Percentiles rank a stretch among this genome's conserved stretches.
Evolutionary conservation across 30 jellyfish, hydroid and myxozoan species (phyloP).

Genomic region (Cassiopea xamachana): DNA sequence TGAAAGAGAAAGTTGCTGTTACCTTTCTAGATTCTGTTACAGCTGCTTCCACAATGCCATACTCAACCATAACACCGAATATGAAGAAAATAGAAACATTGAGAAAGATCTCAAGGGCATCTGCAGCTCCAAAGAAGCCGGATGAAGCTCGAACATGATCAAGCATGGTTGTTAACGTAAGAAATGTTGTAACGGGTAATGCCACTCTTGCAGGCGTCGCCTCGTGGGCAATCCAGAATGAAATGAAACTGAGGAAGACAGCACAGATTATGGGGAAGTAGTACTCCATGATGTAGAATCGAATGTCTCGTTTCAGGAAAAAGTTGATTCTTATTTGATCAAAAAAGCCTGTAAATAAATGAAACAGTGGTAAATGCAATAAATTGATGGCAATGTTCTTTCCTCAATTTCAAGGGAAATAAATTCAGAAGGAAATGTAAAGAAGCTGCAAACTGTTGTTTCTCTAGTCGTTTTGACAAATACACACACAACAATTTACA

Average conservation of each 20-base stretch:
- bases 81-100: slow-evolving; percentile 62
- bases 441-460: too few species aligned
- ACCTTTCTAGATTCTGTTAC: background rate
- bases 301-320: slow-evolving; percentile 50
- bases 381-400: background rate
- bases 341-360: slow-evolving; percentile 33
- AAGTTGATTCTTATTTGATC: slow-evolving; percentile 56
- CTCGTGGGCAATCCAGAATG: slow-evolving; percentile 81
- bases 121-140: slow-evolving; percentile 35
- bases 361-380: background rate
- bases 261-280: slow-evolving; percentile 77
- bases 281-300: slow-evolving; percentile 75
- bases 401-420: too few species aligned
- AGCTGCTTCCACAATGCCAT: slow-evolving; percentile 62
- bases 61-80: slow-evolving; percentile 73
- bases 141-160: slow-evolving; percentile 71
- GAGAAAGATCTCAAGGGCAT: slow-evolving; percentile 67
- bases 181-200: slow-evolving; percentile 84
- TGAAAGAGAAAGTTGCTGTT: background rate
- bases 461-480: too few species aligned
- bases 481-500: too few species aligned
- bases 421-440: too few species aligned
- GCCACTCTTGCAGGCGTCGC: slow-evolving; percentile 93
- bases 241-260: slow-evolving; percentile 71
- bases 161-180: slow-evolving; percentile 70